Conservation (phyloP, 2,888 invertebrate genomes). For the Chrysolina oricalcia region DNA sequence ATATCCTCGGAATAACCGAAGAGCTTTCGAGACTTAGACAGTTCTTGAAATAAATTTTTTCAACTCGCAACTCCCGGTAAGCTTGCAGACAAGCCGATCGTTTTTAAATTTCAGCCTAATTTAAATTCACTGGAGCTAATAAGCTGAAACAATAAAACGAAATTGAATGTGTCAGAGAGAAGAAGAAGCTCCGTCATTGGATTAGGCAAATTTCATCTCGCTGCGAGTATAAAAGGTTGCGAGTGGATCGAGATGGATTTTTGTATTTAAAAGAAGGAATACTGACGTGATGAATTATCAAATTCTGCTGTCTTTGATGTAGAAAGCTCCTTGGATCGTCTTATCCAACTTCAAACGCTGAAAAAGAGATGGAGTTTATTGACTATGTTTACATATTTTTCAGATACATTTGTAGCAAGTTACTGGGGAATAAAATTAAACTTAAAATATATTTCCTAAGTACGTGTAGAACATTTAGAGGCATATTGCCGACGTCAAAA, state of each 20-base stretch:
- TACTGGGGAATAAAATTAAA: no score
- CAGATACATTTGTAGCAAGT: no score
- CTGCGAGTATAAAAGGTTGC: background rate
- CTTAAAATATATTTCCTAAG: no score
- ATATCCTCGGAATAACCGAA: conserved; percentile 9
- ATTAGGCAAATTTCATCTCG: conserved; percentile 28
- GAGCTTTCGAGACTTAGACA: conserved; percentile 12
- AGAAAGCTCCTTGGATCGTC: no score
- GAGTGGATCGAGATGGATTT: background rate
- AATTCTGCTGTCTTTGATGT: conserved; percentile 31
- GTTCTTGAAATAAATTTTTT: conserved; percentile 16
- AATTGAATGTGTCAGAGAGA: conserved; percentile 40
- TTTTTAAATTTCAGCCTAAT: conserved; percentile 39
- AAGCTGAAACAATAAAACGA: conserved; percentile 42
- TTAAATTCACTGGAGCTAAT: conserved; percentile 43
- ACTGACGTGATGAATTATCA: background rate
- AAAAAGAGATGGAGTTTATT: no score
- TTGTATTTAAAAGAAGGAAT: background rate
- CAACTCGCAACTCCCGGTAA: conserved; percentile 4
- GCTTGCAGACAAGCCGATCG: conserved; percentile 10
- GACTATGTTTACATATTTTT: no score
- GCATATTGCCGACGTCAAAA: no score
- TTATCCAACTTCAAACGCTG: no score
- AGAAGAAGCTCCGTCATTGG: conserved; percentile 28
- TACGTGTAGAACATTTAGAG: no score